Evolutionary conservation across 2,888 invertebrate genomes (phyloP), one percentile per base, ranked within the genome.

Genomic region (Itoplectis maculator): DNA sequence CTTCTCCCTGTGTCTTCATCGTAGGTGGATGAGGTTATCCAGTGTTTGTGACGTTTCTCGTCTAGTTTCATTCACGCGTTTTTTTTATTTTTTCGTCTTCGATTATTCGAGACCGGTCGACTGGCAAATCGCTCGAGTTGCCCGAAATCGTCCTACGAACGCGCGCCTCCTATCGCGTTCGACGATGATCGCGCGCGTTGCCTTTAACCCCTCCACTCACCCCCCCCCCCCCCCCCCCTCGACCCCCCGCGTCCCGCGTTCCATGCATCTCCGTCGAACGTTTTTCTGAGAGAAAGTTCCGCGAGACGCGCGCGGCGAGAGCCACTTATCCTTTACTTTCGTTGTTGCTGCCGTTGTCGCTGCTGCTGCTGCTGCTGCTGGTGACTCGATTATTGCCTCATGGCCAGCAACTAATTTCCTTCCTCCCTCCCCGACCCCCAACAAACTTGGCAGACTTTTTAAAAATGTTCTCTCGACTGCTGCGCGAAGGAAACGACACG

Each of bases 271-370:
- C 56, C 13, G 40, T 59, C 59, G 42, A 79, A 68, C 79, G 79
- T 82, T 82, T 75, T 79, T 82, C 79, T 51, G 79, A 82, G 82
- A 82, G 82, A 82, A 82, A 82, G 82, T 82, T 79, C 20, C 42
- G 59, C 49, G 74, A 82, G 23, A 49, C 69, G 63, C 61, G 51
- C 69, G 63, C 61, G 51, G 66, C 54, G 72, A 82, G 75, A 81
- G 68, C 63, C 54, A 54, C 66, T 69, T 65, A 15, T 40, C 45
- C 56, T 56, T 49, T 66, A 29, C 20, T 51, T 37, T 29, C 40
- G 49, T 20, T 9, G 49, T 13, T 35, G 18, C 47, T 42, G 20
- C 23, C 18, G 42, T 35, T 40, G 51, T 61, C 20, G 54, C 49
- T 47, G 69, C 7, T 70, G 11, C 47, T 35, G 15, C 40, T 13